Evolutionary conservation across 2,113 vertebrate species (phyloP).

Genomic region (Silurus meridionalis): DNA sequence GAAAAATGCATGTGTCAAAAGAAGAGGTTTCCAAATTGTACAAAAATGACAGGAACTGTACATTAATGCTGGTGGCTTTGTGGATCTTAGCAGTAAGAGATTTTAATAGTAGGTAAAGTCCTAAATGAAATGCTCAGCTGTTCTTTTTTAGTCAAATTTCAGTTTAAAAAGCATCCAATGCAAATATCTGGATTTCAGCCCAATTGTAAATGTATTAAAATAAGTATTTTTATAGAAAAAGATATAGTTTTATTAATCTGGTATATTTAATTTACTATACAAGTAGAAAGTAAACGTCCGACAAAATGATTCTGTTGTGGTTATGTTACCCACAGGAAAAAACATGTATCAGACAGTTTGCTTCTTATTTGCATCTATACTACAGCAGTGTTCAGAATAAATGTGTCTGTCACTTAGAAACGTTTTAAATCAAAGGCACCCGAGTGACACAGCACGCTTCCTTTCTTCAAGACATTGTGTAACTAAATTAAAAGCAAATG

Average conservation of each 20-base stretch:
- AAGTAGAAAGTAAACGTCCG: not conserved
- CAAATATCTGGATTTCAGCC: not conserved
- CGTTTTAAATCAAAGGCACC: not conserved
- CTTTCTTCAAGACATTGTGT: not conserved
- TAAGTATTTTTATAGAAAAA: not conserved
- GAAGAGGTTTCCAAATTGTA: too few relatives aligned
- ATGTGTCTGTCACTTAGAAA: not conserved
- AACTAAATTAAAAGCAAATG: not conserved
- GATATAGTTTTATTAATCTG: not conserved
- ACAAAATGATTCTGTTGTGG: not conserved
- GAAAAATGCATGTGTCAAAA: too few relatives aligned
- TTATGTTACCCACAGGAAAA: not conserved
- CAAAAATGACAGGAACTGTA: too few relatives aligned
- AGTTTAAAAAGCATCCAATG: not conserved
- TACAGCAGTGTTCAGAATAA: not conserved
- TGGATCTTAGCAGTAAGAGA: too few relatives aligned
- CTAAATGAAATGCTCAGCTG: too few relatives aligned
- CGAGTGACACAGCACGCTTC: not conserved
- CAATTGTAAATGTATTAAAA: not conserved
- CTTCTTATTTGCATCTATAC: not conserved
- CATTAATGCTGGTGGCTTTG: too few relatives aligned
- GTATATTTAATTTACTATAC: not conserved
- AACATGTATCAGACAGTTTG: not conserved
- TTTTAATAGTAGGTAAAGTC: too few relatives aligned
- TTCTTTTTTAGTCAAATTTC: not conserved